Conservation (phyloP, 1,140 invertebrate species). For the Diachasmimorpha longicaudata region DNA sequence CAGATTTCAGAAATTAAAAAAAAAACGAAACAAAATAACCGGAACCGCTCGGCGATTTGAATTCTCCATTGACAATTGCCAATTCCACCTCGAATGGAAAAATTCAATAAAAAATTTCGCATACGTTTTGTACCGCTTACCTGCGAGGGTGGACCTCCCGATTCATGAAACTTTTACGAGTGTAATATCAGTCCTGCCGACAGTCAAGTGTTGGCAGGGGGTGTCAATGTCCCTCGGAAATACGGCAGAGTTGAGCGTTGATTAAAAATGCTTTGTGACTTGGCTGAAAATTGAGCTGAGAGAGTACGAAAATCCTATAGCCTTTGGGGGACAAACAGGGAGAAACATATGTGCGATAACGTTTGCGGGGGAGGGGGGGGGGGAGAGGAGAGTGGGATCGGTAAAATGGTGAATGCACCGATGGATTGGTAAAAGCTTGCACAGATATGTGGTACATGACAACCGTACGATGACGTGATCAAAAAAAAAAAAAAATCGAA, state of each 20-base stretch:
- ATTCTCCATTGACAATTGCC: no score
- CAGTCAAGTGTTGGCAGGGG: background rate
- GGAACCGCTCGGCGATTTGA: no score
- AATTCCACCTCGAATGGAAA: no score
- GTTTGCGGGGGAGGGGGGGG: background rate
- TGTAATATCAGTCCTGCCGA: constrained; percentile 25
- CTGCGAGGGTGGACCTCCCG: background rate
- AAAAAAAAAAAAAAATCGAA: background rate
- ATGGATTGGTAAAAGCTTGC: background rate
- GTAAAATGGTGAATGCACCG: background rate
- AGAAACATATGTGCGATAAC: background rate
- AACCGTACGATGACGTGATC: background rate
- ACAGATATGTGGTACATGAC: background rate
- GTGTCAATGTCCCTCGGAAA: constrained; percentile 23
- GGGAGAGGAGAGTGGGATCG: background rate
- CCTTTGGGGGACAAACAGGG: background rate
- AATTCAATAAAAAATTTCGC: no score
- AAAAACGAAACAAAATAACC: no score
- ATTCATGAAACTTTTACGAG: constrained; percentile 27
- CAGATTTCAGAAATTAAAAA: no score
- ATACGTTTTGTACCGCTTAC: no score
- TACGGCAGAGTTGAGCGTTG: constrained; percentile 14
- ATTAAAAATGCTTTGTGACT: constrained; percentile 30
- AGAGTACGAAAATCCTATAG: background rate
- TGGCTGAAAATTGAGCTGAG: background rate